phyloP scores from a whole-genome alignment of 2,113 vertebrate genomes.

The Balaeniceps rex region DNA sequence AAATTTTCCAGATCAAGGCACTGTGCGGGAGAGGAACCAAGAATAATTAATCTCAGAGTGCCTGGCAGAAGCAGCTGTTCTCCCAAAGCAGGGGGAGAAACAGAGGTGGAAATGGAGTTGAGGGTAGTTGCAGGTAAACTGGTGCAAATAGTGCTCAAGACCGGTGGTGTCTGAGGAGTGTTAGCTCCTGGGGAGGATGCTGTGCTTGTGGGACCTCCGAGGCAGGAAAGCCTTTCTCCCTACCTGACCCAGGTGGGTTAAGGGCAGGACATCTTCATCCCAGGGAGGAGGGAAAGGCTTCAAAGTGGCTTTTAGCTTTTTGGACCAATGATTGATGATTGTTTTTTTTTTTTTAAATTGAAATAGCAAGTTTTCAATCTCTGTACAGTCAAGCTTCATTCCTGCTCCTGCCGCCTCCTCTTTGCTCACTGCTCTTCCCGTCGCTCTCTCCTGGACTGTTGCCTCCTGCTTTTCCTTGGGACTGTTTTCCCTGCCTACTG shows the following conservation, averaged over 20 bases:
- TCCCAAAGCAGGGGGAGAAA: background rate
- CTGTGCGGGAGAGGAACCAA: background rate
- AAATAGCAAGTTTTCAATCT: background rate
- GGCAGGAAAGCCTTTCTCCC: background rate
- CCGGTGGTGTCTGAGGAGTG: rapidly evolving
- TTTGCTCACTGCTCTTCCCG: background rate
- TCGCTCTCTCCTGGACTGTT: background rate
- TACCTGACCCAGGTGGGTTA: background rate
- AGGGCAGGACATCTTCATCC: background rate
- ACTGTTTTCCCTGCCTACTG: background rate
- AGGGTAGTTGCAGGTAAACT: background rate
- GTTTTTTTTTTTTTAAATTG: background rate
- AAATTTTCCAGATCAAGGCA: constrained; percentile 12
- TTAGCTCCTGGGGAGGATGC: background rate
- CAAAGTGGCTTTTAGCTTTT: background rate
- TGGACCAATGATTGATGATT: background rate
- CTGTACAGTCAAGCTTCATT: background rate
- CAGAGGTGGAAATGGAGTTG: background rate
- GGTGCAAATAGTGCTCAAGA: background rate
- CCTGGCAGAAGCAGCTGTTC: background rate
- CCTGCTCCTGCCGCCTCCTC: background rate
- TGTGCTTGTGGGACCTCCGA: background rate
- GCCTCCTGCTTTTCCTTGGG: background rate
- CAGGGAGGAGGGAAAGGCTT: background rate
- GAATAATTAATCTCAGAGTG: background rate